These are phyloP conservation scores for Bambusicola thoracicus DNA, from an alignment of 2,113 vertebrate species.

Conservation along the genomic window DNA sequence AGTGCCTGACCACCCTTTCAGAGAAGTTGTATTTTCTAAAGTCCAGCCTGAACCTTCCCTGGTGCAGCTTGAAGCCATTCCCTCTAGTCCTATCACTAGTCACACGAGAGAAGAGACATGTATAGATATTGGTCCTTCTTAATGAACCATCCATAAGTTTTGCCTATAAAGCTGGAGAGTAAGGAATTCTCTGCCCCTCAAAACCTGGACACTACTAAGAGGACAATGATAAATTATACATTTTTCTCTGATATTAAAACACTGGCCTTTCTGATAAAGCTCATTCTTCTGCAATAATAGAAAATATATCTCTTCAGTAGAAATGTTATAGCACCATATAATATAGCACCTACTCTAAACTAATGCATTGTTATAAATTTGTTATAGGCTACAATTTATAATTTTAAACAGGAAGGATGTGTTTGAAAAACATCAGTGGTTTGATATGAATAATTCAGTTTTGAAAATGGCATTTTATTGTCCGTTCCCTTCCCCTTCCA, in stretches of 20 bases:
- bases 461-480: background rate
- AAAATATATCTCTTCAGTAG: background rate
- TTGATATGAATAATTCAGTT: background rate
- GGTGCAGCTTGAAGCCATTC: no score
- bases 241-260: background rate
- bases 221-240: background rate
- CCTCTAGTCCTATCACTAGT: no score
- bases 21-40: no score
- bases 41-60: no score
- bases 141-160: background rate
- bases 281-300: background rate
- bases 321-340: background rate
- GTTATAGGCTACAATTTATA: background rate
- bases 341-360: background rate
- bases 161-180: background rate
- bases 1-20: no score
- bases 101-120: no score
- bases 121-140: background rate
- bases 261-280: background rate
- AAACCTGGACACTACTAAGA: background rate
- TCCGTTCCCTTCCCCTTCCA: background rate
- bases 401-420: background rate
- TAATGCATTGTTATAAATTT: background rate
- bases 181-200: background rate
- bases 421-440: background rate